Conservation (phyloP, 2,113 vertebrate genomes). For the Tauraco erythrolophus region DNA sequence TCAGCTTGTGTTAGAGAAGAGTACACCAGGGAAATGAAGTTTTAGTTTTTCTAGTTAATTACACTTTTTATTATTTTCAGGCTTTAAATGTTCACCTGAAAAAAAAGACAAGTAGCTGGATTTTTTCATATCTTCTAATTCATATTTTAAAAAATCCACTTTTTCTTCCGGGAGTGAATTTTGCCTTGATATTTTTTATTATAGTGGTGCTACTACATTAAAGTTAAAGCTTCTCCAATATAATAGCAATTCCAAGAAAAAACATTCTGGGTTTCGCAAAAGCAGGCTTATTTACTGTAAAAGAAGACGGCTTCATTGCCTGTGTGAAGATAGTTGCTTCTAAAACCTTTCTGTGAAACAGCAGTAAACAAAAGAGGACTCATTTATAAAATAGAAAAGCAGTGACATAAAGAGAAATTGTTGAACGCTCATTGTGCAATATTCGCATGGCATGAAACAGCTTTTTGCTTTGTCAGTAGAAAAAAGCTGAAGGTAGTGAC, state of each 20-base stretch:
- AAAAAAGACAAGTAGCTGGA: neutral
- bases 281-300: neutral
- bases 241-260: neutral
- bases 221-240: neutral
- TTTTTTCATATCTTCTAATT: neutral
- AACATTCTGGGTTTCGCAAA: neutral
- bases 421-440: neutral
- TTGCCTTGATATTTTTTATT: neutral
- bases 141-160: neutral
- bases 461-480: neutral
- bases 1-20: neutral
- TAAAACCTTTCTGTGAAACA: neutral
- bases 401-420: neutral
- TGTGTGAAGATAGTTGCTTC: neutral
- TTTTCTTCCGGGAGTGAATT: neutral
- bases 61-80: neutral
- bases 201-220: neutral
- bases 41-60: neutral
- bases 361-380: neutral
- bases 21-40: neutral
- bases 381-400: neutral
- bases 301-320: neutral
- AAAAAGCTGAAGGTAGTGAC: neutral
- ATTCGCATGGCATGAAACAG: neutral
- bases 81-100: neutral